Evolutionary conservation across 2,888 invertebrate species (phyloP), one percentile per base, ranked within the genome.

Genomic region (Trissolcus japonicus): DNA sequence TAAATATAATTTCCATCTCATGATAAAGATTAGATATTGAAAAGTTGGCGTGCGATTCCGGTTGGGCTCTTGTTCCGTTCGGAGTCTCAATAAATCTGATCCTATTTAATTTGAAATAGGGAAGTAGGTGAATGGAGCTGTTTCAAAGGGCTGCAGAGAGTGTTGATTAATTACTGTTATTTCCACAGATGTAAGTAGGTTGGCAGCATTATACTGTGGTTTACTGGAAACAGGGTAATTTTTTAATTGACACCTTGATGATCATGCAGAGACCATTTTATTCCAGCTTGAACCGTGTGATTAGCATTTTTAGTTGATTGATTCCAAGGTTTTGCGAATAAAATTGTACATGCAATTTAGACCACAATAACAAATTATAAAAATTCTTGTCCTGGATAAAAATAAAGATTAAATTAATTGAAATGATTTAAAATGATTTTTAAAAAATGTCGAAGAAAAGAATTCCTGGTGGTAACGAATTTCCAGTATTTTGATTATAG

Each of bases 121-220:
- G 41, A 48, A 67, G 53, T 67, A 46, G 59, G 67, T 67, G 67
- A 67, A 57, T 48, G 53, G 51, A 51, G 25, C 41, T 13, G 56
- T 66, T 57, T 51, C 51, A 66, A 66, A 67, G 67, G 67, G 53
- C 67, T 67, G 7, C 40, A 43, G 14, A 1, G 29, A 17, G 46
- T 59, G 29, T 67, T 46, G 53, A 67, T 67, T 67, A 67, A 67
- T 67, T 59, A 67, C 41, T 35, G 7, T 19, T 57, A 57, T 51
- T 57, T 66, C 41, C n/a, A 16, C 51, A 2, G 25, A 4, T n/a
- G 9, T 46, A 66, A 56, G 50, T 56, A 56, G 65, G 48, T 56
- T 35, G 35, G 9, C 11, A 35, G 35, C 35, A 7, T 11, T 35
- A 1, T 11, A 1, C 7, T 2, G 35, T 35, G 35, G 35, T 35